These are phyloP conservation scores for Gallinago solitaria DNA, from an alignment of 2,797 vertebrate genomes.

Conservation along the genomic window DNA sequence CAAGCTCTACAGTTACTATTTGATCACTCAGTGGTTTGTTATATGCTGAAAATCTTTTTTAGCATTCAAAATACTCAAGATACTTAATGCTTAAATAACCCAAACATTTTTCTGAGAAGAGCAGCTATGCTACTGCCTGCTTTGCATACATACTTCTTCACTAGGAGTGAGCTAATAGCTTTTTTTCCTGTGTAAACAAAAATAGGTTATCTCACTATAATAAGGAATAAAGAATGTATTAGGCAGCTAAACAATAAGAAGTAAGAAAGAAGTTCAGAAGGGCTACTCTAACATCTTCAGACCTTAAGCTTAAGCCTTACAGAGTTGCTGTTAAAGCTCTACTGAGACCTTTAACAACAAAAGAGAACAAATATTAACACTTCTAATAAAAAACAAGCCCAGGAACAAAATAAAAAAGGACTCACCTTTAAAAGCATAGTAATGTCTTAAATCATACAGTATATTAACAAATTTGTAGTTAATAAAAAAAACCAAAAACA, in stretches of 20 bases:
- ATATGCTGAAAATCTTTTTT: fast-evolving
- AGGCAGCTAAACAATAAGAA: neutral
- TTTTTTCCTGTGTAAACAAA: neutral
- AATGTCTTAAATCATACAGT: fast-evolving
- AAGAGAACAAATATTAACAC: neutral
- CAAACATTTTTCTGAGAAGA: neutral
- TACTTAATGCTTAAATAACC: neutral
- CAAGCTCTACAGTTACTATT: neutral
- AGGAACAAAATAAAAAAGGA: fast-evolving
- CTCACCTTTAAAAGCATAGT: fast-evolving
- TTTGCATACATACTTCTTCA: fast-evolving
- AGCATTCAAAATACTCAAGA: neutral
- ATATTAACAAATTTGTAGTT: neutral
- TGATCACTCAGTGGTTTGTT: neutral
- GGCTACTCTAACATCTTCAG: neutral
- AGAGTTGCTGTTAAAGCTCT: fast-evolving
- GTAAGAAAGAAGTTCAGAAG: neutral
- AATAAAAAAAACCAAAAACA: neutral
- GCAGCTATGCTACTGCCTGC: neutral
- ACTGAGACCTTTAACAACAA: no score
- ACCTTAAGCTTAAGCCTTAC: neutral
- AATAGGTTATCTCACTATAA: neutral
- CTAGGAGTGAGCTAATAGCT: neutral
- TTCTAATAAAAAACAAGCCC: fast-evolving
- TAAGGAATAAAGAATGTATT: fast-evolving